Base-by-base conservation (phyloP, 2,797 vertebrate genomes). In the Psittacula derbiana region DNA sequence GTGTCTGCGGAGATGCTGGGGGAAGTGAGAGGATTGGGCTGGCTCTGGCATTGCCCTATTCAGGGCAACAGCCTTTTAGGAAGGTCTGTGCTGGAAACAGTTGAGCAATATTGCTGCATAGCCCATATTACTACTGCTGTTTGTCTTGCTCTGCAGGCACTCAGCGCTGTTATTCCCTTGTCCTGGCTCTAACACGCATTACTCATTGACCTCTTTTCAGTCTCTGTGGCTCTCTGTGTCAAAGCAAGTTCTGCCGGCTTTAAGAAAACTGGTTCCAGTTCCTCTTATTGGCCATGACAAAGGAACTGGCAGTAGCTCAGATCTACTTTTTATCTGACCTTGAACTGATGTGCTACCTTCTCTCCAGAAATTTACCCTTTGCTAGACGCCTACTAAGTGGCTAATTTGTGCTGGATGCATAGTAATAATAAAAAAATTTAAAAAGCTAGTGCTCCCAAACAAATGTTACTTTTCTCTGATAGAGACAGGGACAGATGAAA, bases 131-230 rank as follows among this genome's bases (percentile, higher is more conserved):
- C 61, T 57, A 19, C 52, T 41, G 55, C 49, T 82, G 67, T 93
- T 92, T 92, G 52, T 82, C 75, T 87, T 94, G 69, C 47, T 74
- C 65, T 60, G 67, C 41, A 83, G 72, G 80, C 69, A 80, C 25
- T 87, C 0, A 0, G 8, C 67, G 41, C 36, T 93, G 60, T 80
- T 91, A 69, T 71, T 95, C 60, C 69, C 84, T 73, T 88, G 67
- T 93, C 94, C 53, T 55, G 90, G 76, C 46, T 93, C 92, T 92
- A 93, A 57, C 27, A 49, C 0, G 8, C 69, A 88, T 96, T 95
- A 95, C 85, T 96, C 86, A 93, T 73, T 88, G 82, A 93, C 83
- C 86, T 95, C 73, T 78, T 88, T 88, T 86, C 82, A 86, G 80
- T 69, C 81, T 93, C 85, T 1, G 8, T 57, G 58, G 21, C 38